A percentile compares a stretch with the other conserved stretches of the same genome.
These are phyloP conservation scores for Argyrosomus japonicus DNA, from an alignment of 2,113 vertebrate genomes.

Conservation along the genomic window DNA sequence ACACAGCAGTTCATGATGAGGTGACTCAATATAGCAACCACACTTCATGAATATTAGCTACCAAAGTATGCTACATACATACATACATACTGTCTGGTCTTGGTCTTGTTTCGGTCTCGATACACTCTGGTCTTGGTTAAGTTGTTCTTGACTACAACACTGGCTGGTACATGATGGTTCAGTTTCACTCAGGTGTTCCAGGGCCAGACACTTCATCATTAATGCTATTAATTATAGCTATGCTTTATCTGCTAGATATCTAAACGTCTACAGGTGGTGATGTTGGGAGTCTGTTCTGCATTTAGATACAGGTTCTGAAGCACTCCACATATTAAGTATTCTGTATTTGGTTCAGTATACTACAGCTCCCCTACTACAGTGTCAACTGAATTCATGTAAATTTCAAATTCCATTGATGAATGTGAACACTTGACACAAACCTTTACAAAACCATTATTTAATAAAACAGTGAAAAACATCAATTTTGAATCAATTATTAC, in stretches of 20 bases:
- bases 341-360: neutral
- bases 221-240: neutral
- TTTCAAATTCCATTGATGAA: neutral
- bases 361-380: neutral
- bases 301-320: too few relatives aligned
- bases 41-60: too few relatives aligned
- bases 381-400: neutral
- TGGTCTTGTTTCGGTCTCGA: too few relatives aligned
- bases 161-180: neutral
- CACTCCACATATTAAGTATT: neutral
- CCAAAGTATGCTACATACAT: too few relatives aligned
- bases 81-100: too few relatives aligned
- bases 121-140: too few relatives aligned
- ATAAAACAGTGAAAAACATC: slow-evolving; percentile 61
- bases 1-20: too few relatives aligned
- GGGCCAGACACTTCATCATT: neutral
- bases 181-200: neutral
- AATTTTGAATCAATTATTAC: slow-evolving; percentile 30
- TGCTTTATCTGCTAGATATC: too few relatives aligned
- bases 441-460: slow-evolving; percentile 68
- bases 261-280: too few relatives aligned
- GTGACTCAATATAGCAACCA: too few relatives aligned
- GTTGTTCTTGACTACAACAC: too few relatives aligned
- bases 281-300: too few relatives aligned
- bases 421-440: slow-evolving; percentile 23